A percentile compares a stretch with the other conserved stretches of the same genome.
Conservation (phyloP, 1,140 invertebrate genomes). For the Mamestra configurata region DNA sequence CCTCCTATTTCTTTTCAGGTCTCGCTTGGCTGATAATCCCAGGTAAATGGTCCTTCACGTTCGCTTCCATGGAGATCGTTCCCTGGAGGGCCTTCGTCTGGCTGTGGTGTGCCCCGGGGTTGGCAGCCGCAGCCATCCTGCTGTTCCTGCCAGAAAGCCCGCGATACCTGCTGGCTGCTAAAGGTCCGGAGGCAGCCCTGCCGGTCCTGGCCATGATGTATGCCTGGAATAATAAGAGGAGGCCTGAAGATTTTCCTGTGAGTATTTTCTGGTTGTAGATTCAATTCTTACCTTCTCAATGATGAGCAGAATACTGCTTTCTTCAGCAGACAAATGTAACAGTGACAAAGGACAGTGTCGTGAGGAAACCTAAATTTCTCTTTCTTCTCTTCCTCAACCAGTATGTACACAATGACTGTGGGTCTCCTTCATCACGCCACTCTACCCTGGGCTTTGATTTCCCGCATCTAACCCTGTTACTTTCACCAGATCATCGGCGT, state of each 20-base stretch:
- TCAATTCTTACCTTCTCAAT: no score
- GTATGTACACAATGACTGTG: no score
- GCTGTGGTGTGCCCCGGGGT: conserved; percentile 87
- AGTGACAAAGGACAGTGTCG: no score
- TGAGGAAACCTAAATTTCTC: no score
- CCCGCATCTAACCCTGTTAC: no score
- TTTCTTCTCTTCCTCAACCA: no score
- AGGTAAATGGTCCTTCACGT: conserved; percentile 79
- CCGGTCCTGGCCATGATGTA: conserved; percentile 90
- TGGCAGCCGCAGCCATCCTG: conserved; percentile 87
- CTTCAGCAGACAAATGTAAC: no score
- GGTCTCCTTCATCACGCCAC: no score
- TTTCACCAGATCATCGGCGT: no score
- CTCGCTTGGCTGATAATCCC: conserved; percentile 91
- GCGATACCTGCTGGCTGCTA: conserved; percentile 90
- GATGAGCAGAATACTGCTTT: no score
- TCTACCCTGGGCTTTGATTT: no score
- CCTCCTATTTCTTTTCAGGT: conserved; percentile 71
- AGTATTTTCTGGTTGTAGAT: conserved; percentile 3
- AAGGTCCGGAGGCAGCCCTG: conserved; percentile 89
- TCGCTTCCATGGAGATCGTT: conserved; percentile 81
- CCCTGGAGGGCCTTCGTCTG: conserved; percentile 91
- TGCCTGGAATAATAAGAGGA: conserved; percentile 73
- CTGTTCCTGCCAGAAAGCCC: conserved; percentile 92
- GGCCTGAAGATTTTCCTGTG: conserved; percentile 33